Conservation (phyloP, 2,113 vertebrate genomes). For the Oncorhynchus tshawytscha region DNA sequence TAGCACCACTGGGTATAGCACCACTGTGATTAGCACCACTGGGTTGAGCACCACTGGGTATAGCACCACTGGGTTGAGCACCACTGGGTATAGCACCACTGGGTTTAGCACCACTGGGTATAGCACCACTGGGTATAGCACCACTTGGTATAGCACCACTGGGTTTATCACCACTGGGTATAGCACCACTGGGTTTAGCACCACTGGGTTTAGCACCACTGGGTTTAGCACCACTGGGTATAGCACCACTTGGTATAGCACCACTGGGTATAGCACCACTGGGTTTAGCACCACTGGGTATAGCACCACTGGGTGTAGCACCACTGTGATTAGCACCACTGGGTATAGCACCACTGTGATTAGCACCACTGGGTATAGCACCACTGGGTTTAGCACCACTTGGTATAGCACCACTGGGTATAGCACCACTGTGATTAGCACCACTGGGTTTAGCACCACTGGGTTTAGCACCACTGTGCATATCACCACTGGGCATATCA, state of each 20-base stretch:
- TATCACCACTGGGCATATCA: background rate
- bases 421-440: background rate
- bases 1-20: too few relatives aligned
- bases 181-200: background rate
- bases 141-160: background rate
- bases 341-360: background rate
- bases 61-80: background rate
- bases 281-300: conserved; percentile 1
- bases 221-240: too few relatives aligned
- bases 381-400: background rate
- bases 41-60: background rate
- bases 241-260: background rate
- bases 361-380: conserved; percentile 1
- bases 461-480: background rate
- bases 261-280: background rate
- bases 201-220: conserved; percentile 12
- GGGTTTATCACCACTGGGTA: conserved; percentile 4
- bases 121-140: background rate
- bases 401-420: background rate
- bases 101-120: background rate
- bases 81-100: conserved; percentile 9
- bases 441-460: background rate
- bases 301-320: background rate
- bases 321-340: conserved; percentile 10
- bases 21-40: too few relatives aligned